Evolutionary conservation across 2,888 invertebrate genomes (phyloP).

Genomic region (Phaedon cochleariae): DNA sequence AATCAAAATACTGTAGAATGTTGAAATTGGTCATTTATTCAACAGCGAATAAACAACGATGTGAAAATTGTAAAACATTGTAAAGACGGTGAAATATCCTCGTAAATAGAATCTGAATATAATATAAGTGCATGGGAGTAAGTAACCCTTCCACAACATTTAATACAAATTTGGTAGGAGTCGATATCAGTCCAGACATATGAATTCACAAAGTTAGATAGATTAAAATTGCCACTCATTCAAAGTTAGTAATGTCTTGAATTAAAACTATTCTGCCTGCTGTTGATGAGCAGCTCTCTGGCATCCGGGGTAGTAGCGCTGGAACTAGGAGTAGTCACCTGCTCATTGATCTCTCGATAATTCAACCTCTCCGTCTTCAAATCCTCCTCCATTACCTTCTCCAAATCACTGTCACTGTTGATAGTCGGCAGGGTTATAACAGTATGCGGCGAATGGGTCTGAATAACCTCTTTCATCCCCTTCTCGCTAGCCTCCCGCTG

Average conservation of each 20-base stretch:
- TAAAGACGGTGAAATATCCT: neutral
- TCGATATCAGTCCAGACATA: neutral
- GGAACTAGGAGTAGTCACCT: slow-evolving; percentile 68
- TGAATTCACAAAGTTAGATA: neutral
- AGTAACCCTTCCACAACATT: neutral
- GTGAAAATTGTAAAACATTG: slow-evolving; percentile 1
- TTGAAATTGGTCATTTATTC: neutral
- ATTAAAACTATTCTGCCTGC: slow-evolving; percentile 62
- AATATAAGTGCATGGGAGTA: neutral
- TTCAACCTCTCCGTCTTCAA: slow-evolving; percentile 62
- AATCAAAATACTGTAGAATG: neutral
- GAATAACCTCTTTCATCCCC: slow-evolving; percentile 58
- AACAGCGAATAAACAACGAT: neutral
- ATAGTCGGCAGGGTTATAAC: slow-evolving; percentile 63
- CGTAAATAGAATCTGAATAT: neutral
- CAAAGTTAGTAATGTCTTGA: slow-evolving; percentile 51
- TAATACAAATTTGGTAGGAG: neutral
- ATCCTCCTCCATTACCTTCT: slow-evolving; percentile 80
- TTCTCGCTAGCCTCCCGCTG: slow-evolving; percentile 65
- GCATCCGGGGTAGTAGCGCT: slow-evolving; percentile 76
- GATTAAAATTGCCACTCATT: neutral
- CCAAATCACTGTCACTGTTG: slow-evolving; percentile 72
- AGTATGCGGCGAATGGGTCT: slow-evolving; percentile 55
- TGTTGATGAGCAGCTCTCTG: slow-evolving; percentile 70
- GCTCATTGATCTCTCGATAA: slow-evolving; percentile 48